These are phyloP conservation scores for Spisula solida DNA, from an alignment of 2,888 invertebrate genomes.

Conservation along the genomic window DNA sequence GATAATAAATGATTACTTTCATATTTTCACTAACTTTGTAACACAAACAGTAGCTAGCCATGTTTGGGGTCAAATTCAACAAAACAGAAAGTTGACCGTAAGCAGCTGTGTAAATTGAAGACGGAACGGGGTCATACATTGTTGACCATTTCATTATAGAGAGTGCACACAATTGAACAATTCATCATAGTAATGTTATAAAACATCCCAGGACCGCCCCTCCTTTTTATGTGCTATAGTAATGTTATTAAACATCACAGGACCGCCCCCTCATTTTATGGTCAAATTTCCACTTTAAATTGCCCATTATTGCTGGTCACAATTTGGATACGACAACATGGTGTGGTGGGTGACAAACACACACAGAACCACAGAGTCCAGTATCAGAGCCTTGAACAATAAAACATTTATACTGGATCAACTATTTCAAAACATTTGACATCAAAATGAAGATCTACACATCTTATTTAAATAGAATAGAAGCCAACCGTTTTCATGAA, in stretches of 20 bases:
- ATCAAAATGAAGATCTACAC: background rate
- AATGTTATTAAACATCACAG: background rate
- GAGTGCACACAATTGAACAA: background rate
- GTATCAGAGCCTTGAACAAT: background rate
- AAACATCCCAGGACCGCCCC: background rate
- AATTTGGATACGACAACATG: background rate
- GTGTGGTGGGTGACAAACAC: background rate
- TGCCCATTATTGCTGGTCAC: conserved; percentile 9
- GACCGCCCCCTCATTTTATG: background rate
- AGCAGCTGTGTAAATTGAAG: conserved; percentile 8
- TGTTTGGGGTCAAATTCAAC: background rate
- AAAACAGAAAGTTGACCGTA: background rate
- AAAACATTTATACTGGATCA: background rate
- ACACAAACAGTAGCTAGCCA: too few species aligned
- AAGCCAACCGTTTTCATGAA: too few species aligned
- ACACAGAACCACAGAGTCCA: background rate
- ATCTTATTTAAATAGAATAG: background rate
- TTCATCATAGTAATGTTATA: background rate
- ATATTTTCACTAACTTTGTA: too few species aligned
- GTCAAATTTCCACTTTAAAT: background rate
- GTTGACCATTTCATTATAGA: background rate
- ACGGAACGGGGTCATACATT: background rate
- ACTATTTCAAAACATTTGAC: background rate
- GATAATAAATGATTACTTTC: too few species aligned
- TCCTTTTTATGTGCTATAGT: background rate